These are phyloP conservation scores for Perca schrenkii DNA, from an alignment of 2,113 vertebrate genomes.

Conservation along the genomic window DNA sequence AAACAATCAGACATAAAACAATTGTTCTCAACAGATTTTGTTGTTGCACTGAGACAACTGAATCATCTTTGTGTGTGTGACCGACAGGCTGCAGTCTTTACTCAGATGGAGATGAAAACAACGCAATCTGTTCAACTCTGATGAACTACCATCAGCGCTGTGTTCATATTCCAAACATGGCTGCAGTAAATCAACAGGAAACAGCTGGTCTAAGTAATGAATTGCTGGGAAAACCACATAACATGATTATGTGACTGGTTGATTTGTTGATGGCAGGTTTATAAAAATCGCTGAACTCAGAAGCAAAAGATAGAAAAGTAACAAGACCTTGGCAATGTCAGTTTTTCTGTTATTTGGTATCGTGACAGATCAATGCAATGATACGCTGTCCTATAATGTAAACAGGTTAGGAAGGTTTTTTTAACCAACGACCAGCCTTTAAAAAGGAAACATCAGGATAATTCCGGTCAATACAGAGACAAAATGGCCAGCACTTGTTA, in stretches of 20 bases:
- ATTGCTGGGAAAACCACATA: not conserved
- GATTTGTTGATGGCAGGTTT: not conserved
- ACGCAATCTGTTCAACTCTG: conserved; percentile 47
- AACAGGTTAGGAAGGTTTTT: not conserved
- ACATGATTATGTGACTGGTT: not conserved
- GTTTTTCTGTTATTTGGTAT: not conserved
- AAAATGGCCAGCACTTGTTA: not conserved
- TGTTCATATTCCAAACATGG: conserved; percentile 42
- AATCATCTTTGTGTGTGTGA: conserved; percentile 37
- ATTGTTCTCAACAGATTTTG: not conserved
- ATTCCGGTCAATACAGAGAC: no score
- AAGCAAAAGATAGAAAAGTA: not conserved
- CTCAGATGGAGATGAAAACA: conserved; percentile 53
- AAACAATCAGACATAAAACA: not conserved
- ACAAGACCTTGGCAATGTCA: not conserved
- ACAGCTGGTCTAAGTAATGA: conserved; percentile 18
- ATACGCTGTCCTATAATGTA: not conserved
- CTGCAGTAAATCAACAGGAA: conserved; percentile 24
- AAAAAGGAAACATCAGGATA: no score
- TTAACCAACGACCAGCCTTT: no score
- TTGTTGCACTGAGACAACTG: not conserved
- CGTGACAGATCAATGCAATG: not conserved
- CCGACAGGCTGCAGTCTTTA: conserved; percentile 52
- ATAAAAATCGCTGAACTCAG: not conserved
- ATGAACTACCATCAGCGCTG: not conserved